phyloP scores from a whole-genome alignment of 2,113 vertebrate species.

The Epinephelus moara region DNA sequence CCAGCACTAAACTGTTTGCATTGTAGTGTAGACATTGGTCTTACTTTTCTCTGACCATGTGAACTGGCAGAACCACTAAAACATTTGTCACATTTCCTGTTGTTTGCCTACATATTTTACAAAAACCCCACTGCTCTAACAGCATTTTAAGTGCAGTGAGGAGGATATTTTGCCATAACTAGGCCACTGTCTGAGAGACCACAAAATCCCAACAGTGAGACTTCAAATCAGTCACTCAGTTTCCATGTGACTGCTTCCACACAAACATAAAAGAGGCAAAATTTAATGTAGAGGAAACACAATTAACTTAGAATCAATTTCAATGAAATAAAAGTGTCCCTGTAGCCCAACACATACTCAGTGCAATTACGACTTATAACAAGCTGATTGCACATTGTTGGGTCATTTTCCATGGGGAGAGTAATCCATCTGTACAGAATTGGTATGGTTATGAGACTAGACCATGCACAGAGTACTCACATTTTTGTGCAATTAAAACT shows the following conservation, averaged over 20 bases:
- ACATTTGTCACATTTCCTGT: neutral
- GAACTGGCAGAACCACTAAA: neutral
- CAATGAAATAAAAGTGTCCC: neutral
- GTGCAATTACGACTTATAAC: neutral
- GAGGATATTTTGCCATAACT: constrained; percentile 5
- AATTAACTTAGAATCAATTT: constrained; percentile 16
- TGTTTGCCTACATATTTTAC: neutral
- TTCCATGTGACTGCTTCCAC: neutral
- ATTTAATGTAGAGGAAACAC: neutral
- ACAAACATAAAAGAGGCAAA: neutral
- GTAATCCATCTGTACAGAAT: neutral
- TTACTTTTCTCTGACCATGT: neutral
- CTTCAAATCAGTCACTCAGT: constrained; percentile 2
- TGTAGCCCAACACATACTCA: neutral
- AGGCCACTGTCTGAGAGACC: neutral
- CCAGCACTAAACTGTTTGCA: no score
- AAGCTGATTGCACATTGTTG: constrained; percentile 16
- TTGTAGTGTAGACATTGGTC: neutral
- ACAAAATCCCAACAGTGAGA: constrained; percentile 4
- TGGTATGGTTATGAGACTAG: neutral
- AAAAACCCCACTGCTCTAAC: neutral
- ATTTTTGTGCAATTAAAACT: constrained; percentile 5
- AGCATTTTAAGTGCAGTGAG: neutral
- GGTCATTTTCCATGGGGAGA: constrained; percentile 7
- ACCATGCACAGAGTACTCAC: neutral